Base-by-base conservation (phyloP, 2,113 vertebrate genomes). In the Paradoxurus hermaphroditus region DNA sequence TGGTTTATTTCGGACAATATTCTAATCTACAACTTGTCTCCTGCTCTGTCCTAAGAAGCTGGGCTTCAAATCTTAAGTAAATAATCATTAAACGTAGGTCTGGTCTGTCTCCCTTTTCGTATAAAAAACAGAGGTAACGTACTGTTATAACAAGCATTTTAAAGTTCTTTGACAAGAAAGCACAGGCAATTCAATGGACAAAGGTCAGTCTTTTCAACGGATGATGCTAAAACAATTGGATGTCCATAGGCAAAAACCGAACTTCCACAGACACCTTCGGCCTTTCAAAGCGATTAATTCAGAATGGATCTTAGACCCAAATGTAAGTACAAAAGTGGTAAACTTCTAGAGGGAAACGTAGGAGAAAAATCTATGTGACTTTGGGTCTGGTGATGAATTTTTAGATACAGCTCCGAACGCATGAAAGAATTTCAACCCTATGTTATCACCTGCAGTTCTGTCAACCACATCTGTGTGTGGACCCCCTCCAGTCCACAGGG, bases 111-210 rank as follows among this genome's bases (percentile, higher is more conserved):
- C 36, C n/a, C 56, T 85, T 93, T 78, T 85, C 11, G 46, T 39
- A 56, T 23, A 84, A 10, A 83, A 59, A 94, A 59, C 8, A 72
- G 97, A 97, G 97, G 96, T 89, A 90, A 98, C 96, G 97, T 99
- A 98, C 98, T 99, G 99, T 99, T 98, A n/a, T 97, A 98, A 99
- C 98, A 99, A 99, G 98, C 73, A 44, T 36, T 63, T 39, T 75
- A 84, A 88, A 91, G 46, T 14, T 59, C 53, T 79, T 75, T 91
- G 86, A 86, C 36, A 59, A 95, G 91, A n/a, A 36, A 75, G 53
- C 51, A 67, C 77, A 77, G n/a, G 51, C 75, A 65, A 31, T n/a
- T 81, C 63, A 21, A 12, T 53, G 51, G 5, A 39, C 46, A 84
- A 92, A 75, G 27, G 46, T 67, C 29, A 49, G 29, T 16, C 44